Evolutionary conservation across 2,113 vertebrate genomes (phyloP), one percentile per base, ranked within the genome.

Genomic region (Bufo gargarizans): DNA sequence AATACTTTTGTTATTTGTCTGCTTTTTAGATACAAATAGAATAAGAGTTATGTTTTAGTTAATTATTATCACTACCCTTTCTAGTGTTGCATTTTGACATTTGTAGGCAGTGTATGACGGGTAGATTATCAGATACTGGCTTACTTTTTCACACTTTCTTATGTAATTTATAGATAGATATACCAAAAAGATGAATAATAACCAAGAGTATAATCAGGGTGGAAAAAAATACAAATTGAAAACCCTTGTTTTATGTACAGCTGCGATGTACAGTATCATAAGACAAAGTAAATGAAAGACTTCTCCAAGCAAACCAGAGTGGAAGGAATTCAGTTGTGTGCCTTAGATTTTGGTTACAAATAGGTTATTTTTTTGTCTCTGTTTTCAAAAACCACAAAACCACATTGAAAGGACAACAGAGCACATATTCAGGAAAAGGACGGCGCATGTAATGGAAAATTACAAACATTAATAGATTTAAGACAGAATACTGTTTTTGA

Each of bases 321-420:
- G 86, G 53, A 88, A 88, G 19, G 79, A 76, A 82, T 87, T 80
- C 53, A 61, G 69, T 22, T 82, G 55, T 82, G 77, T 63, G 79
- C 49, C 47, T 83, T 65, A 6, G 47, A 59, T 76, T 88, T 83
- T 13, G 63, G 74, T 86, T 77, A 3, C 71, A 71, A 80, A 71
- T 45, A 77, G 17, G 53, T 76, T 50, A 77, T 77, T 61, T 77
- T 86, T 77, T 77, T 77, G 84, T 61, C 78, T 88, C 69, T 88
- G 49, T 74, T 76, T 74, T 65, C 67, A 20, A 72, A 82, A 83
- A 53, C 86, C 86, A 88, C 86, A 88, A 83, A 72, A 72, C 77
- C 79, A 82, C 47, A 71, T 33, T 22, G 17, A 76, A 82, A 59
- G 43, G 67, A 82, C 61, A 80, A 58, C 45, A 80, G 71, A 80